Evolutionary conservation across 2,113 vertebrate species (phyloP), one percentile per base, ranked within the genome.

Genomic region (Pseudolaguvia tuberculata): DNA sequence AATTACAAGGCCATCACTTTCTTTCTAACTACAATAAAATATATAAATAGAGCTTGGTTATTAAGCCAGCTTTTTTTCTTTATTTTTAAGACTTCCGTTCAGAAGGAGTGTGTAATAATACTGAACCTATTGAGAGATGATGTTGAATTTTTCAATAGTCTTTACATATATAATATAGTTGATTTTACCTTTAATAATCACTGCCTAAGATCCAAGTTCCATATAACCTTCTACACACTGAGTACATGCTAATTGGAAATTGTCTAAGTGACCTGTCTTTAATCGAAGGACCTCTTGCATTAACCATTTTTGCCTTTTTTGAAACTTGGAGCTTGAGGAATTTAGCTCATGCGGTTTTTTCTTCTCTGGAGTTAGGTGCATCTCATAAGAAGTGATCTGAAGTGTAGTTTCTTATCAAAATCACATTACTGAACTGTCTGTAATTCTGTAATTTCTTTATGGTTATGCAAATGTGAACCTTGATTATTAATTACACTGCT

Each of bases 211-310:
- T 82, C 72, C 69, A 80, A 70, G 76, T 77, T 76, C 55, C 75
- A 79, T 78, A 84, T 83, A 81, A 79, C n/a, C n/a, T n/a, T 20
- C 27, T 50, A 73, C 79, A 77, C 83, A 78, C 81, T 78, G 52
- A 35, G 76, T 81, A 73, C 78, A 75, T 84, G 79, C 81, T 77
- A 52, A 35, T 75, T 81, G 80, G 81, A 74, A 80, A 82, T 79
- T 78, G 73, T 78, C 85, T 79, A 81, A 83, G 80, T 78, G 82
- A 81, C 82, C 84, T 80, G 82, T 79, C 57, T 80, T 71, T 88
- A 91, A 91, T 88, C 90, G 83, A 83, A 72, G 85, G 87, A 81
- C 80, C 87, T 87, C 82, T 61, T 82, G 84, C 75, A 88, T 89
- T 87, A 87, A 74, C 84, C 83, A 85, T 78, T 78, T 1, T 27